These are phyloP conservation scores for Anguilla marmorata DNA, from an alignment of 2,797 vertebrate species.

Conservation along the genomic window DNA sequence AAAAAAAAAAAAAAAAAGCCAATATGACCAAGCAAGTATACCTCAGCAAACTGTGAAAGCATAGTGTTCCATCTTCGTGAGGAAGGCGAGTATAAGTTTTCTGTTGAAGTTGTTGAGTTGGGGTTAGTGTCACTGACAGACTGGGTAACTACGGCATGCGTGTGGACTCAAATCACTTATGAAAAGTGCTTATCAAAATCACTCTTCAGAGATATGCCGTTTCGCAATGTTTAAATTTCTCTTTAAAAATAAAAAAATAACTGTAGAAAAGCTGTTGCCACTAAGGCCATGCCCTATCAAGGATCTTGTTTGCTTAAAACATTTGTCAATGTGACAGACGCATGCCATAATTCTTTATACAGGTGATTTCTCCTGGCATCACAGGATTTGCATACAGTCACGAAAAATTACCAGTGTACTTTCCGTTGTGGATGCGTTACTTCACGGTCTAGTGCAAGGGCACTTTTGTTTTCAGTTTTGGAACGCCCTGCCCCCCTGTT, in stretches of 20 bases:
- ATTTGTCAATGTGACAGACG: background rate
- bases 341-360: background rate
- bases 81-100: background rate
- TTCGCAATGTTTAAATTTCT: background rate
- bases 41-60: background rate
- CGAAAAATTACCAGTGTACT: background rate
- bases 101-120: background rate
- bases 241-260: background rate
- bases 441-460: background rate
- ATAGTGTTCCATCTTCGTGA: background rate
- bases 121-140: background rate
- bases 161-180: background rate
- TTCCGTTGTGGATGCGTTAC: background rate
- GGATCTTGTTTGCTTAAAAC: background rate
- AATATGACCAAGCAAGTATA: background rate
- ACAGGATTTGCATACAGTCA: background rate
- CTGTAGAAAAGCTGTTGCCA: too few species aligned
- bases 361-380: background rate
- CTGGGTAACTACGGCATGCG: background rate
- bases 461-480: background rate
- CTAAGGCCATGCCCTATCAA: too few species aligned
- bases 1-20: conserved; percentile 4
- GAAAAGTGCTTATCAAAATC: background rate
- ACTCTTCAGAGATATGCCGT: background rate
- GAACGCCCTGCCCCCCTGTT: background rate